phyloP scores from a whole-genome alignment of 2,113 vertebrate species.

The Myiozetetes cayanensis region DNA sequence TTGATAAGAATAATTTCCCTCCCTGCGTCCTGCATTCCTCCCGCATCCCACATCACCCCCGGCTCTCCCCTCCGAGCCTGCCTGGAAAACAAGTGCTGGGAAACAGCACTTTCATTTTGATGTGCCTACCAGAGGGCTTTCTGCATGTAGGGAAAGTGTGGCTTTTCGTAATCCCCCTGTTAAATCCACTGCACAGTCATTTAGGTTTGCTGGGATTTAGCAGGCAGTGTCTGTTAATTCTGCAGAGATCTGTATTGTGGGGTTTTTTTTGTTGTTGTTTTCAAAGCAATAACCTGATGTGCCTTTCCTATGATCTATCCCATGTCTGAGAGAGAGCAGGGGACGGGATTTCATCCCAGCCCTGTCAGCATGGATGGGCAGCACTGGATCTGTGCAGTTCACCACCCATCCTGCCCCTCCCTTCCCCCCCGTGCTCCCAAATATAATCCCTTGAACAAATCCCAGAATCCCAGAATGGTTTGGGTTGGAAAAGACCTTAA shows the following conservation, averaged over 20 bases:
- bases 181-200: slow-evolving; percentile 30
- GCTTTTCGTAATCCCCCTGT: slow-evolving; percentile 17
- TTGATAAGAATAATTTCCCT: neutral
- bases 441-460: neutral
- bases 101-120: neutral
- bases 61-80: neutral
- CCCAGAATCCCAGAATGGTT: fast-evolving
- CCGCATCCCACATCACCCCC: neutral
- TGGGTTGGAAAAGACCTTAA: neutral
- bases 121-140: neutral
- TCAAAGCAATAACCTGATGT: neutral
- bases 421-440: neutral
- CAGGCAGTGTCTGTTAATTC: neutral
- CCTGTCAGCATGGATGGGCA: neutral
- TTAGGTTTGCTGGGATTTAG: slow-evolving; percentile 47
- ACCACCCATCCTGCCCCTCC: neutral
- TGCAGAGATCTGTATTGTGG: neutral
- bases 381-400: fast-evolving
- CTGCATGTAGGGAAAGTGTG: slow-evolving; percentile 6
- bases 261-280: neutral
- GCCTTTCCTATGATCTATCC: neutral
- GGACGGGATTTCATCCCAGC: neutral
- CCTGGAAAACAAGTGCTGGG: neutral
- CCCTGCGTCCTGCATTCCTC: neutral
- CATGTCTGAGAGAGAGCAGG: neutral